Conservation (phyloP, 2,797 vertebrate genomes). For the Chelidonichthys spinosus region DNA sequence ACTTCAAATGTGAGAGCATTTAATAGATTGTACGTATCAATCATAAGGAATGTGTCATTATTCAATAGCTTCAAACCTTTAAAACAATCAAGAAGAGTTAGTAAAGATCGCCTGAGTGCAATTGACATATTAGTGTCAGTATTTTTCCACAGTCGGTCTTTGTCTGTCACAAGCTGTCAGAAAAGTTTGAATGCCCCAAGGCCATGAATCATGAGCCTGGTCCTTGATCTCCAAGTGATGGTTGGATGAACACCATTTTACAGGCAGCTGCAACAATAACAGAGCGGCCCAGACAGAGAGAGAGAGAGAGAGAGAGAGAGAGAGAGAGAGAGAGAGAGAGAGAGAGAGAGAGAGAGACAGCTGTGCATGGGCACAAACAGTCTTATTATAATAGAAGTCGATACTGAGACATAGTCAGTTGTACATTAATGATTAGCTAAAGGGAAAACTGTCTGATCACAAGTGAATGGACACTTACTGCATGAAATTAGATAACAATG, state of each 20-base stretch:
- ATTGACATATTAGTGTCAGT: slow-evolving; percentile 18
- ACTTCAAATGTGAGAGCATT: slow-evolving; percentile 12
- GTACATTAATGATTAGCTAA: slow-evolving; percentile 29
- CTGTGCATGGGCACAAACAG: slow-evolving; percentile 3
- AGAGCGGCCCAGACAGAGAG: slow-evolving; percentile 15
- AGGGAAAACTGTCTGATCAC: slow-evolving; percentile 18
- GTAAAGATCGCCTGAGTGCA: neutral
- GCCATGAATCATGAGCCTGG: slow-evolving; percentile 36
- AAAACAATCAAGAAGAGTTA: neutral
- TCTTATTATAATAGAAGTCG: neutral
- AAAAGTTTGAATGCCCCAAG: slow-evolving; percentile 21
- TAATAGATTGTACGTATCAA: slow-evolving; percentile 2
- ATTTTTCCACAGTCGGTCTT: slow-evolving; percentile 12
- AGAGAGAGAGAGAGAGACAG: slow-evolving; percentile 15
- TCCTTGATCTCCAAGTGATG: slow-evolving; percentile 45
- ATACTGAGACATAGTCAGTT: neutral
- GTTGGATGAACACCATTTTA: slow-evolving; percentile 48
- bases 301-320: slow-evolving; percentile 8
- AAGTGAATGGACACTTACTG: neutral
- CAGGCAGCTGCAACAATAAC: slow-evolving; percentile 39
- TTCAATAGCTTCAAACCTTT: slow-evolving; percentile 4
- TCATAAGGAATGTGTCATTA: neutral
- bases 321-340: no score
- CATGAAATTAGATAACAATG: neutral
- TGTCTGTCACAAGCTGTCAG: slow-evolving; percentile 20